Percentiles rank a stretch among this genome's conserved stretches.
Conservation (phyloP, 2,888 invertebrate species). For the Luperina testacea region DNA sequence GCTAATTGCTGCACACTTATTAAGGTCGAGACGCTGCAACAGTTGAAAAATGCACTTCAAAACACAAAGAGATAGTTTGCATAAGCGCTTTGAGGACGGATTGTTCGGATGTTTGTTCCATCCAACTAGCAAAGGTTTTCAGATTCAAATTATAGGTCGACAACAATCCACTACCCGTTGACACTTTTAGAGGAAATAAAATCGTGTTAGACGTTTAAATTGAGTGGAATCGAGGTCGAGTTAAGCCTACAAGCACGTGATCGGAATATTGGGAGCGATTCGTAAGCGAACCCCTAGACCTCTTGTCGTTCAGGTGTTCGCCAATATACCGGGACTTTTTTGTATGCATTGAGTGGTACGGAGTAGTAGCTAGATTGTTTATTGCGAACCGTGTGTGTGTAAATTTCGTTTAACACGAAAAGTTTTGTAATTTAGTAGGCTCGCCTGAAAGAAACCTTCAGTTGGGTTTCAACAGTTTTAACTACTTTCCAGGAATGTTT, state of each 20-base stretch:
- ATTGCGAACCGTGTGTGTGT: slow-evolving; percentile 67
- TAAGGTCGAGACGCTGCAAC: slow-evolving; percentile 78
- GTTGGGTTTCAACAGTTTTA: neutral
- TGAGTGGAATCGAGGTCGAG: slow-evolving; percentile 77
- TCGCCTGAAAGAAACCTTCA: slow-evolving; percentile 14
- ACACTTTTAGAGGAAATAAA: slow-evolving; percentile 73
- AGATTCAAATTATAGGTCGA: slow-evolving; percentile 47
- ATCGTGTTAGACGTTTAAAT: slow-evolving; percentile 76
- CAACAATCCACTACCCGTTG: slow-evolving; percentile 60
- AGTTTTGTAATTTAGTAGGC: slow-evolving; percentile 52
- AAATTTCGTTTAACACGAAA: slow-evolving; percentile 61
- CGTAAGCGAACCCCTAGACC: slow-evolving; percentile 55
- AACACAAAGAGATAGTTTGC: slow-evolving; percentile 64
- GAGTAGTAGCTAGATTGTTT: slow-evolving; percentile 61
- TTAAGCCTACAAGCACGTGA: slow-evolving; percentile 72
- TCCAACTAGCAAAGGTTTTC: slow-evolving; percentile 37
- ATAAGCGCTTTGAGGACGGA: slow-evolving; percentile 53
- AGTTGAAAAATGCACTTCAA: slow-evolving; percentile 76
- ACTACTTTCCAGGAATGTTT: slow-evolving; percentile 17
- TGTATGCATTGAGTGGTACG: slow-evolving; percentile 70
- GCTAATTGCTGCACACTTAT: slow-evolving; percentile 82
- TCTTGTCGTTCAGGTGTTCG: slow-evolving; percentile 69
- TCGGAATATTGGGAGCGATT: slow-evolving; percentile 69
- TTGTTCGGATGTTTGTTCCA: slow-evolving; percentile 53
- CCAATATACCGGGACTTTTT: slow-evolving; percentile 67